These are phyloP conservation scores for Tricholaema leucomelas DNA, from an alignment of 2,113 vertebrate genomes.

Conservation along the genomic window DNA sequence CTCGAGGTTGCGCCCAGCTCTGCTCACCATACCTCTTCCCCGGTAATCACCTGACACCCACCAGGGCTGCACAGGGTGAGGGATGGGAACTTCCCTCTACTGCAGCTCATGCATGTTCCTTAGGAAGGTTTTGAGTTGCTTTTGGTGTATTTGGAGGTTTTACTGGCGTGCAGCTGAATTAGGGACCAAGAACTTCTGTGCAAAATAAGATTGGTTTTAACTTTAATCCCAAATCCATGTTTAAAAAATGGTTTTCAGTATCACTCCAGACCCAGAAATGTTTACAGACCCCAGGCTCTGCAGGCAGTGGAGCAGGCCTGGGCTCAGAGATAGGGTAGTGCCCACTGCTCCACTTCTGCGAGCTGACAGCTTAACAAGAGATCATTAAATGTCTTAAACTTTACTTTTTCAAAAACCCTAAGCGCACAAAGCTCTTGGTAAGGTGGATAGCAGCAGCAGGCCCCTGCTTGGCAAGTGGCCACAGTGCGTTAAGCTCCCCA, in stretches of 20 bases:
- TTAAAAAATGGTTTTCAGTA: background rate
- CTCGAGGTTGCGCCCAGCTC: background rate
- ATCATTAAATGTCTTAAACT: conserved; percentile 32
- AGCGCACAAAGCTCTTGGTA: background rate
- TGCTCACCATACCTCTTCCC: background rate
- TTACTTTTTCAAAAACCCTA: background rate
- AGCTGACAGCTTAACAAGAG: conserved; percentile 34
- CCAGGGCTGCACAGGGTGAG: accelerated
- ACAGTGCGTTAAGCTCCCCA: background rate
- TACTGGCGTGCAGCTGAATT: background rate
- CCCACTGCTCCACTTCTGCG: background rate
- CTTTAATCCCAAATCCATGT: background rate
- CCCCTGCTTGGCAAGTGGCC: background rate
- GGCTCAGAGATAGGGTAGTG: background rate
- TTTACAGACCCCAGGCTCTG: background rate
- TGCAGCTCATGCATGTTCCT: accelerated
- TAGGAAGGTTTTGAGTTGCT: background rate
- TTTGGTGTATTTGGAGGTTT: background rate
- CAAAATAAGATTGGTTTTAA: background rate
- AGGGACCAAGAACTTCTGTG: background rate
- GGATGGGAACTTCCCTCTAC: accelerated
- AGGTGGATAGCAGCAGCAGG: background rate
- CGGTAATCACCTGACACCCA: accelerated
- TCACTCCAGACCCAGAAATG: accelerated
- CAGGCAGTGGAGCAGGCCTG: accelerated